Conservation (phyloP, 2,888 invertebrate genomes). For the Conus canariensis region DNA sequence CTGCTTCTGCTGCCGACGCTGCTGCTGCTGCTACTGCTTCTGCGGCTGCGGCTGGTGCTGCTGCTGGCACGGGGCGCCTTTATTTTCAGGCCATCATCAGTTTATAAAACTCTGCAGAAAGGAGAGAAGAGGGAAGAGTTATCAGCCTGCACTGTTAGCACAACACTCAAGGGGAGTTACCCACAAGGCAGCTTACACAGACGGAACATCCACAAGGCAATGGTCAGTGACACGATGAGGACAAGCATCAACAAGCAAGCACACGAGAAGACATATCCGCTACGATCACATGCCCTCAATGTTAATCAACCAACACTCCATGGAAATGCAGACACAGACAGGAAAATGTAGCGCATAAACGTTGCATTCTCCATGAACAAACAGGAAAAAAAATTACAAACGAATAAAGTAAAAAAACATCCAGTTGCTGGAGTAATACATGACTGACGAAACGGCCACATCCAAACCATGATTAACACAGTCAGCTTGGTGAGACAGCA, state of each 20-base stretch:
- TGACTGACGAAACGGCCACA: not conserved
- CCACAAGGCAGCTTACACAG: not conserved
- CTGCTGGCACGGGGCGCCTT: not conserved
- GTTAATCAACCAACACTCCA: conserved; percentile 9
- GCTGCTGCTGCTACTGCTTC: not conserved
- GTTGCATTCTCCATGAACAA: not conserved
- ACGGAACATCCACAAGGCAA: not conserved
- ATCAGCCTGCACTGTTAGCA: not conserved
- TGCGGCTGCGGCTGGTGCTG: not conserved
- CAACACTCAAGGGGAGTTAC: conserved; percentile 7
- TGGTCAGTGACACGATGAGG: not conserved
- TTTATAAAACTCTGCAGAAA: conserved; percentile 45
- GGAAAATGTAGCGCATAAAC: not conserved
- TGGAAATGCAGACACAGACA: conserved; percentile 11
- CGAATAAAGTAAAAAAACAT: not conserved
- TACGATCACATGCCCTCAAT: not conserved
- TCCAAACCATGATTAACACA: conserved; percentile 23
- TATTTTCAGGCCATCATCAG: conserved; percentile 45
- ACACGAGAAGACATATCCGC: not conserved
- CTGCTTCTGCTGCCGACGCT: not conserved
- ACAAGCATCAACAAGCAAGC: not conserved
- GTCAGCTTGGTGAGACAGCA: conserved; percentile 25
- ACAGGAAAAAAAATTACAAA: not conserved
- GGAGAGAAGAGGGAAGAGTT: conserved; percentile 26
- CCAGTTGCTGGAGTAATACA: not conserved